Evolutionary conservation across 2,797 vertebrate species (phyloP), one percentile per base, ranked within the genome.

Genomic region (Tenualosa thibaudeaui): DNA sequence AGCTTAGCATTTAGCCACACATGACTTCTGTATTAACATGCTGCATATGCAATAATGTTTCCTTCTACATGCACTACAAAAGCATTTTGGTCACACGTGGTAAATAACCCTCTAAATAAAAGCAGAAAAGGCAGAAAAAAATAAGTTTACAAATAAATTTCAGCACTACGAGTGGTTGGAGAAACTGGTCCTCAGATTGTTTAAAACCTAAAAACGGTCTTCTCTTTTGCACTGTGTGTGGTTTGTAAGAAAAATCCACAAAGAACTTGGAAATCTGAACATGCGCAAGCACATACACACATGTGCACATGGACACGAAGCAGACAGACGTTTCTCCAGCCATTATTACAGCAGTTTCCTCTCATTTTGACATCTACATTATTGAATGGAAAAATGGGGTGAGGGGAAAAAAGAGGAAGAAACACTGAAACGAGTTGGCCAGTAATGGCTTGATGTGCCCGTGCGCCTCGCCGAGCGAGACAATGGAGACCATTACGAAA

Each of bases 401-500:
- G 81, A 56, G 85, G 82, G 49, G 9, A 17, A 71, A 17, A 71
- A 31, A 81, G 40, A 62, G 37, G 31, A n/a, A 81, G 51, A 84
- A 24, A 84, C 54, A 49, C 53, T 71, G 54, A 54, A 81, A 90
- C 86, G 86, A 89, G 86, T 89, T 86, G 91, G 87, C 87, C 86
- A 88, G 88, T 91, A 93, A 93, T 92, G 92, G 92, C 88, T 89
- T 93, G 92, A 90, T 90, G 91, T 92, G 91, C 91, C 91, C 88
- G 78, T 85, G 90, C 86, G 90, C 92, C 93, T 93, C 89, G 90
- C 88, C 58, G 90, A 90, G 91, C 93, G 89, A 89, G 90, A 93
- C 92, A 92, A 94, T 91, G 88, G 90, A 91, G 90, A 91, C 91
- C 91, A 92, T 94, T 93, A 93, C 89, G 86, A 91, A 93, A 91